phyloP scores from a whole-genome alignment of 2,888 invertebrate species.

The Harpalus rubripes region DNA sequence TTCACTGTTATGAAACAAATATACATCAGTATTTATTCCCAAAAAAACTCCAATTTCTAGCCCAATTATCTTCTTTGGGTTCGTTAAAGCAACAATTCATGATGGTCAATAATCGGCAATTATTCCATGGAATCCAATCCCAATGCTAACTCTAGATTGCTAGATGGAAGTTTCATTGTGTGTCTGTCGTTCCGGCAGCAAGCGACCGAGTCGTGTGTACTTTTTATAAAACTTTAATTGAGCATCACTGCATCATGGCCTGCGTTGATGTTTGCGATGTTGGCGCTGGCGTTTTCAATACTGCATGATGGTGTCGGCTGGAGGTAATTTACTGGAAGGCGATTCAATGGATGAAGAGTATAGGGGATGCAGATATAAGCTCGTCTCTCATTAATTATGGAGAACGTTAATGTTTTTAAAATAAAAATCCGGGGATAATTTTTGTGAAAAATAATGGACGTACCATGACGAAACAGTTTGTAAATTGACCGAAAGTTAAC shows the following conservation, averaged over 20 bases:
- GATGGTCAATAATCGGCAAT: background rate
- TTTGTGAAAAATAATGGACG: background rate
- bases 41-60: background rate
- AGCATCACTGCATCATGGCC: background rate
- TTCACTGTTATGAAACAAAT: no score
- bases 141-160: background rate
- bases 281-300: background rate
- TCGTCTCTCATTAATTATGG: background rate
- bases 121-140: background rate
- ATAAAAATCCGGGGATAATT: background rate
- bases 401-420: background rate
- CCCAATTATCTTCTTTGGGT: background rate
- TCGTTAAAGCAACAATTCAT: background rate
- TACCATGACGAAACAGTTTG: background rate
- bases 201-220: conserved; percentile 1
- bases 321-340: conserved; percentile 8
- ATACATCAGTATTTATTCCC: background rate
- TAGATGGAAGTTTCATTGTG: background rate
- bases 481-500: background rate
- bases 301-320: background rate
- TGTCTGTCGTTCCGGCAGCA: background rate
- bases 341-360: background rate
- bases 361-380: background rate
- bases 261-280: conserved; percentile 5
- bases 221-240: conserved; percentile 12